phyloP scores from a whole-genome alignment of 2,888 invertebrate species.

The Ichneumoninae sp. region DNA sequence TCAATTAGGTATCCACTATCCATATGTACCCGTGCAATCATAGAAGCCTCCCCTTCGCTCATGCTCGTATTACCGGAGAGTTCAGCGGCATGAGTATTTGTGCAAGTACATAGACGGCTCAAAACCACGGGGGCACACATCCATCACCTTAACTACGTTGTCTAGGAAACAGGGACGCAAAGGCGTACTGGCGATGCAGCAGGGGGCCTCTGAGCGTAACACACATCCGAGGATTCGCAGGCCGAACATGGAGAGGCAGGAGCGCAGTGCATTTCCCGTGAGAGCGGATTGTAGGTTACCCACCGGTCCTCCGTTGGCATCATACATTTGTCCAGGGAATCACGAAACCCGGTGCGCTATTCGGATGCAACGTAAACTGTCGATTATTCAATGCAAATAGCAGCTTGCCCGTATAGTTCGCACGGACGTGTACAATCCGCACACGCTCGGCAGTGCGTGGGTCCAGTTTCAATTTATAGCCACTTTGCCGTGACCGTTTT shows the following conservation, averaged over 20 bases:
- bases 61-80: background rate
- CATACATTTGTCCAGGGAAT: constrained; percentile 62
- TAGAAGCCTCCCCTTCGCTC: background rate
- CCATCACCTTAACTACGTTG: constrained; percentile 27
- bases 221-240: constrained; percentile 2
- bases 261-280: constrained; percentile 38
- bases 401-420: background rate
- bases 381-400: constrained; percentile 64
- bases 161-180: constrained; percentile 4
- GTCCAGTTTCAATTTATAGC: constrained; percentile 50
- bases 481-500: constrained; percentile 50
- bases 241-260: constrained; percentile 7
- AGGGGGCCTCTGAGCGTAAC: constrained; percentile 22
- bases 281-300: constrained; percentile 1
- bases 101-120: background rate
- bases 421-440: background rate
- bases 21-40: background rate
- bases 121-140: constrained; percentile 18
- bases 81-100: background rate
- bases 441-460: background rate
- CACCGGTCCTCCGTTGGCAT: constrained; percentile 27
- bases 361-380: constrained; percentile 56
- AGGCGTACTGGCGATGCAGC: constrained; percentile 7
- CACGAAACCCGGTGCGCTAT: constrained; percentile 45
- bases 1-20: constrained; percentile 30